Evolutionary conservation across 1,140 invertebrate genomes (phyloP).

Genomic region (Protaetia brevitarsis): DNA sequence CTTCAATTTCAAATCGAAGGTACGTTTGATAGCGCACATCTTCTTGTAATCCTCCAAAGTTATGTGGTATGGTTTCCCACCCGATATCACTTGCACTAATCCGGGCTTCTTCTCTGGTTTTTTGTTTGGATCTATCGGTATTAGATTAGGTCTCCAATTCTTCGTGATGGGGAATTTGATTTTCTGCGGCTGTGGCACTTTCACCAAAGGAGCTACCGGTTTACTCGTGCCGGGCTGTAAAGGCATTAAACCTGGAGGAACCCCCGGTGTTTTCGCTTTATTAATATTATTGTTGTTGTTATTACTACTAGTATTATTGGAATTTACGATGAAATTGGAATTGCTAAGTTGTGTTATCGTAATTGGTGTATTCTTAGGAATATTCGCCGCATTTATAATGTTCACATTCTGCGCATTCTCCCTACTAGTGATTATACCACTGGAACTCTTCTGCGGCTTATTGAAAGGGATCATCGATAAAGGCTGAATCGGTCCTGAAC

Average conservation of each 20-base stretch:
- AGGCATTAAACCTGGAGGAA: conserved; percentile 44
- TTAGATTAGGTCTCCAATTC: conserved; percentile 65
- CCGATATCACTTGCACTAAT: conserved; percentile 58
- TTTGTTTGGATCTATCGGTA: conserved; percentile 56
- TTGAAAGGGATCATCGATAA: conserved; percentile 43
- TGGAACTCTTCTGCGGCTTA: conserved; percentile 37
- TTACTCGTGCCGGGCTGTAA: conserved; percentile 44
- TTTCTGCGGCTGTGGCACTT: conserved; percentile 50
- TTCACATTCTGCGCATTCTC: conserved; percentile 17
- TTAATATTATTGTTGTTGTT: neutral
- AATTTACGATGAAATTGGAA: conserved; percentile 25
- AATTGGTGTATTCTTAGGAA: conserved; percentile 43
- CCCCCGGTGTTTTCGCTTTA: conserved; percentile 34
- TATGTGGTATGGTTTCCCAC: conserved; percentile 64
- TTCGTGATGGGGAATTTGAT: conserved; percentile 51
- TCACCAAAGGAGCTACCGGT: conserved; percentile 35
- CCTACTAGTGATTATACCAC: conserved; percentile 35
- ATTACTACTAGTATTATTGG: conserved; percentile 23
- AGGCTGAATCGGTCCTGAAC: conserved; percentile 40
- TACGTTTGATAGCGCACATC: conserved; percentile 63
- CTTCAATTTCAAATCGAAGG: conserved; percentile 57
- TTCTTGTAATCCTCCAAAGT: conserved; percentile 67
- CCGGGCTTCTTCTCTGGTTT: conserved; percentile 42
- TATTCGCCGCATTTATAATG: conserved; percentile 32
- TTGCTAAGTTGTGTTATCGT: conserved; percentile 45